These are phyloP conservation scores for Catocala sponsa DNA, from an alignment of 2,888 invertebrate genomes.

Conservation along the genomic window DNA sequence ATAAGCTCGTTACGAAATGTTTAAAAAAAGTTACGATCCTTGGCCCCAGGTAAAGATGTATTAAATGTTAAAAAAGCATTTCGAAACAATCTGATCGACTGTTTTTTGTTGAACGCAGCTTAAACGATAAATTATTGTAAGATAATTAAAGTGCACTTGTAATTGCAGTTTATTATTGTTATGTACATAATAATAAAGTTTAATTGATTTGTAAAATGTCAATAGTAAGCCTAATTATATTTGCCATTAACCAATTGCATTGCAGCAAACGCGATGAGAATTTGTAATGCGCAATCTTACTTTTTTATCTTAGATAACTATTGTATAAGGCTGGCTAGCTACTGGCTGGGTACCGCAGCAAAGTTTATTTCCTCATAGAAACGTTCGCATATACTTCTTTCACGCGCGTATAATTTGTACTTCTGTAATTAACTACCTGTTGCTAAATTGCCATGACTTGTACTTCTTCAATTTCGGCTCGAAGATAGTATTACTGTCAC, in stretches of 20 bases:
- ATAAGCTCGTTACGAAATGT: conserved; percentile 45
- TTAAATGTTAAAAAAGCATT: conserved; percentile 33
- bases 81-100: conserved; percentile 28
- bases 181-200: conserved; percentile 4
- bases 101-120: background rate
- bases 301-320: too few relatives aligned
- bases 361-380: too few relatives aligned
- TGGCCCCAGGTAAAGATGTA: conserved; percentile 40
- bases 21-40: conserved; percentile 38
- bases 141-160: conserved; percentile 2
- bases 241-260: background rate
- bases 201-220: conserved; percentile 14
- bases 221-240: conserved; percentile 5
- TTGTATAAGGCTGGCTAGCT: too few relatives aligned
- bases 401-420: too few relatives aligned
- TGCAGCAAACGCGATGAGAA: background rate
- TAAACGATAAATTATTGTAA: conserved; percentile 3
- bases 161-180: background rate
- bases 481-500: too few relatives aligned
- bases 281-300: background rate
- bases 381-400: too few relatives aligned
- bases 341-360: too few relatives aligned
- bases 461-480: too few relatives aligned
- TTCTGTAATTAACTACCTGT: too few relatives aligned
- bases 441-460: too few relatives aligned